Evolutionary conservation across 2,888 invertebrate species (phyloP), one percentile per base, ranked within the genome.

Genomic region (Frankliniella fusca): DNA sequence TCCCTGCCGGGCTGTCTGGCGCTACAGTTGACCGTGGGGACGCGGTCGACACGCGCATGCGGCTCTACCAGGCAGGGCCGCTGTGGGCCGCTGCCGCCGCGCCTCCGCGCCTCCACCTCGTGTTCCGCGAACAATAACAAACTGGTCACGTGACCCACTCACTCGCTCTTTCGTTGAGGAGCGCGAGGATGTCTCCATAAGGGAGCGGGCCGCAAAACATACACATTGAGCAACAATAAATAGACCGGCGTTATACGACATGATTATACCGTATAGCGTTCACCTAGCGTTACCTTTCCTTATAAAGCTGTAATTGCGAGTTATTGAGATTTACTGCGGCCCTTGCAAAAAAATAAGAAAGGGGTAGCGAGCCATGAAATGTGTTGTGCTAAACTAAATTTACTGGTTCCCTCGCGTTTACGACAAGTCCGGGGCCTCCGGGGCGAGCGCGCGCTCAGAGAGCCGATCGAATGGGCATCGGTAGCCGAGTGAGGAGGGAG

Each of bases 141-240:
- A 38, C 38, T 38, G 54, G 54, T 54, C 54, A 54, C 54, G 54
- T 54, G 54, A 20, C 54, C 38, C 38, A 38, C 38, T 38, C 38
- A 38, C 38, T 38, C 38, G 38, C 38, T 38, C 38, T 38, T 38
- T 38, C 38, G 38, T 38, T 38, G 38, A 38, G 38, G 38, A 38
- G 54, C 54, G 54, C 15, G 20, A 54, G 54, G 54, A 54, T 20
- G 54, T 54, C 54, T 54, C 15, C 54, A 61, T 61, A 61, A 61
- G n/a, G 18, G 61, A 18, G 61, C 18, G 61, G 61, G 0, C 61
- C 61, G 61, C 70, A 38, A 38, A 38, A 38, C 5, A 38, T 38
- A 38, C 38, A 27, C 70, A 23, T 76, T 76, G 23, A 76, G 70
- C 70, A 76, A 76, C 70, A 76, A 76, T 76, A 76, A 76, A 23